Conservation (phyloP, 2,797 vertebrate genomes). For the Bradypodion ventrale region DNA sequence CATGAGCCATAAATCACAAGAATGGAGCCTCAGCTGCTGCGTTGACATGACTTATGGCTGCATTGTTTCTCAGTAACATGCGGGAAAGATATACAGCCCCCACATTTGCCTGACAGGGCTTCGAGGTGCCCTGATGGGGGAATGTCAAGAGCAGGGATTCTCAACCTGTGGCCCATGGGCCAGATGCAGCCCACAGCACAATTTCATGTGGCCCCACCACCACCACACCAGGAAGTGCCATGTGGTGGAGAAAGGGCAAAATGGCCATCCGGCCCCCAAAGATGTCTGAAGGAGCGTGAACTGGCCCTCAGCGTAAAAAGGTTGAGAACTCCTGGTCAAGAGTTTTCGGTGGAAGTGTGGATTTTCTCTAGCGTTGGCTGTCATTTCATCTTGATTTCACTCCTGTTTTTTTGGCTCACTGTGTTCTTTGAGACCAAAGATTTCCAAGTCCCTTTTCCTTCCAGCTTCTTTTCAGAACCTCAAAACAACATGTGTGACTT, state of each 20-base stretch:
- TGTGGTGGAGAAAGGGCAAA: no score
- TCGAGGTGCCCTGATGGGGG: conserved; percentile 72
- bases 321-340: no score
- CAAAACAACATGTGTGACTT: rapidly evolving
- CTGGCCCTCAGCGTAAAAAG: no score
- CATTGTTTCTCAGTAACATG: conserved; percentile 74
- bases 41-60: conserved; percentile 74
- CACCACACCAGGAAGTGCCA: no score
- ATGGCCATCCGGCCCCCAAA: no score
- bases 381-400: conserved; percentile 73
- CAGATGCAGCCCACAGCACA: no score
- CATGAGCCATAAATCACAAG: conserved; percentile 69
- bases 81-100: conserved; percentile 58
- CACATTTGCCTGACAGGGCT: conserved; percentile 66
- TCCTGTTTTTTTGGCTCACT: conserved; percentile 51
- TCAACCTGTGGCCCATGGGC: no score
- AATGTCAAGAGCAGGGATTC: no score
- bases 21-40: conserved; percentile 60
- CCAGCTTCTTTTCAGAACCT: rapidly evolving
- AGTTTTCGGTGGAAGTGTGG: conserved; percentile 63
- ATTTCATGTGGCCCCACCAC: no score
- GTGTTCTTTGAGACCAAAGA: conserved; percentile 50
- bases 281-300: no score
- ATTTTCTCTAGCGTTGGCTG: conserved; percentile 63
- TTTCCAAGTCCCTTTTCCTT: neutral